A percentile compares a stretch with the other conserved stretches of the same genome.
phyloP scores from a whole-genome alignment of 2,888 invertebrate species.

The Pterostichus madidus region DNA sequence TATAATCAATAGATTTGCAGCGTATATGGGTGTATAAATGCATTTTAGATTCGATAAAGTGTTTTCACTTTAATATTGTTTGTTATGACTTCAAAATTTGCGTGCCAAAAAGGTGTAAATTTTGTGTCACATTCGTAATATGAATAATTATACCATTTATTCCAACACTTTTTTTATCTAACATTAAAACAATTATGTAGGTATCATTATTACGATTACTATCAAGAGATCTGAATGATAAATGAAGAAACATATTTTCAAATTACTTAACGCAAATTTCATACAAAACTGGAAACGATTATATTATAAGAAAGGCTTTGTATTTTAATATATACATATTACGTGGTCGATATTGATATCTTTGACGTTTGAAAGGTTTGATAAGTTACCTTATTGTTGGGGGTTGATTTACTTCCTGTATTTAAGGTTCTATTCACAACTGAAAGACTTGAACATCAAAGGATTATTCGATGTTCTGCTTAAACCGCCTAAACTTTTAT shows the following conservation, averaged over 20 bases:
- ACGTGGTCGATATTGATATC: slow-evolving; percentile 18
- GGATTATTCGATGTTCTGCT: slow-evolving; percentile 2
- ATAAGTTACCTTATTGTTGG: slow-evolving; percentile 21
- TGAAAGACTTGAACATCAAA: neutral
- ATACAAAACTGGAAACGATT: slow-evolving; percentile 1
- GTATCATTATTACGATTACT: neutral
- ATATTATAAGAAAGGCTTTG: slow-evolving; percentile 16
- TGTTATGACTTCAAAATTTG: neutral
- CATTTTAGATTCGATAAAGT: too few species aligned
- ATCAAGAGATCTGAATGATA: slow-evolving; percentile 27
- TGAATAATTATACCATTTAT: slow-evolving; percentile 7
- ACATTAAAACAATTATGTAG: slow-evolving; percentile 2
- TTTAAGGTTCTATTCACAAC: slow-evolving; percentile 6
- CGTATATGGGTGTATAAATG: too few species aligned
- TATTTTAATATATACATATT: slow-evolving; percentile 30
- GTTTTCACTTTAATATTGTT: neutral
- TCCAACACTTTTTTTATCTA: neutral
- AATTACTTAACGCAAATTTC: slow-evolving; percentile 30
- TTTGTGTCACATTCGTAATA: neutral
- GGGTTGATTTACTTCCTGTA: slow-evolving; percentile 2
- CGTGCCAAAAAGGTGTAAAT: slow-evolving; percentile 19
- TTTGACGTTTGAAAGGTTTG: slow-evolving; percentile 33
- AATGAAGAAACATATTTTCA: slow-evolving; percentile 25
- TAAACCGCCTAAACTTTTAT: too few species aligned
- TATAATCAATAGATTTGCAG: neutral